A percentile compares a stretch with the other conserved stretches of the same genome.
Evolutionary conservation across 2,113 vertebrate genomes (phyloP).

Genomic region (Cyprinodon brontotheroides): DNA sequence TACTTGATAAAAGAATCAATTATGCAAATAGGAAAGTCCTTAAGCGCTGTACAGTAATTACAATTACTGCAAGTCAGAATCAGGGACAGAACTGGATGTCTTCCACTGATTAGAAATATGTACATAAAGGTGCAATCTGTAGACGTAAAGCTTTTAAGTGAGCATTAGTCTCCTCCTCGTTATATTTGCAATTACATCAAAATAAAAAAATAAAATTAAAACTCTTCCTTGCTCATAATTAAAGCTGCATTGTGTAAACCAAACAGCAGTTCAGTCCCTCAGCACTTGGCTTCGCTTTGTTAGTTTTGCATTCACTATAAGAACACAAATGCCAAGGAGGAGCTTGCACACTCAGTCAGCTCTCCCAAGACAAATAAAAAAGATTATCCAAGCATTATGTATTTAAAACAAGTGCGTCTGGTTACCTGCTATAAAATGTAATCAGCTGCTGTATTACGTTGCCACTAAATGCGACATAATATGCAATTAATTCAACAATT

Average conservation of each 20-base stretch:
- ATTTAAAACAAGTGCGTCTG: conserved; percentile 21
- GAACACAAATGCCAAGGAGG: conserved; percentile 10
- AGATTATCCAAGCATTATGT: conserved; percentile 13
- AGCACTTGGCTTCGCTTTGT: conserved; percentile 14
- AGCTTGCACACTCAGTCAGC: conserved; percentile 2
- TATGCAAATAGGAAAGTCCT: conserved; percentile 70
- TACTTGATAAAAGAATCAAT: conserved; percentile 73
- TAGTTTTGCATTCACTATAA: background rate
- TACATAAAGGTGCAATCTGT: conserved; percentile 11
- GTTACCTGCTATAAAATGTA: conserved; percentile 46
- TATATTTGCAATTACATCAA: background rate
- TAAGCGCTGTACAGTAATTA: conserved; percentile 71
- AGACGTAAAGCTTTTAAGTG: background rate
- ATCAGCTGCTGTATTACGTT: conserved; percentile 36
- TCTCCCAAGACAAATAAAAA: background rate
- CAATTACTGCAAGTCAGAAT: conserved; percentile 51
- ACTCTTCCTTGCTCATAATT: conserved; percentile 11
- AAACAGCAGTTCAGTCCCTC: conserved; percentile 5
- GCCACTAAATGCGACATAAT: conserved; percentile 36
- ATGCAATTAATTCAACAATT: conserved; percentile 67
- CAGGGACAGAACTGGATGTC: conserved; percentile 45
- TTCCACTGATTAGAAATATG: conserved; percentile 51
- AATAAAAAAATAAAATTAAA: background rate
- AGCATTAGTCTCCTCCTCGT: background rate
- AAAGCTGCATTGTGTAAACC: conserved; percentile 33